Conservation (phyloP, 2,113 vertebrate genomes). For the Oceanites oceanicus region DNA sequence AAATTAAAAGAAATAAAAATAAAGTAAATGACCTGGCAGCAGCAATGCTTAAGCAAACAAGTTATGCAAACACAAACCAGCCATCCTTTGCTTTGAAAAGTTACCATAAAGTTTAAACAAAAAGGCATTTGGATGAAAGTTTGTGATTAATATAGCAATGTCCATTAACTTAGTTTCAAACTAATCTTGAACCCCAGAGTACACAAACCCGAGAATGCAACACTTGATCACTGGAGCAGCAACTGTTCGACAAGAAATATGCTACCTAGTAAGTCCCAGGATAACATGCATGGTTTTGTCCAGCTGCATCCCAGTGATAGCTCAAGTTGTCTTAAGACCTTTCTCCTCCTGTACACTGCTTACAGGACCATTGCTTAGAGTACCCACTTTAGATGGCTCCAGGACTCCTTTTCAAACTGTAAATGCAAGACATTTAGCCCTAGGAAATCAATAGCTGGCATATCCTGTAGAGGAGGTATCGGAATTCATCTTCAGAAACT, state of each 20-base stretch:
- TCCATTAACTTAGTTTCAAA: not conserved
- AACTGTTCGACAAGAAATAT: not conserved
- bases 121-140: not conserved
- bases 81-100: slow-evolving; percentile 47
- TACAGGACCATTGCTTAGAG: not conserved
- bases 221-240: not conserved
- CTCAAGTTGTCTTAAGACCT: not conserved
- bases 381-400: not conserved
- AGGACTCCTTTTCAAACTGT: not conserved
- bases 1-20: slow-evolving; percentile 74
- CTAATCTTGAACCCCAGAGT: not conserved
- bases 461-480: not conserved
- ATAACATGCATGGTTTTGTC: not conserved
- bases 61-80: slow-evolving; percentile 48
- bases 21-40: slow-evolving; percentile 66
- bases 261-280: not conserved
- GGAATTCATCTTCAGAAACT: not conserved
- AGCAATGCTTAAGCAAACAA: slow-evolving; percentile 68
- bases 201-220: not conserved
- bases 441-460: not conserved
- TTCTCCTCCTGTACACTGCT: not conserved
- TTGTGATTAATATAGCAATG: not conserved
- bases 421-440: not conserved
- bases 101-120: slow-evolving; percentile 25
- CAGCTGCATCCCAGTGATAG: not conserved